Evolutionary conservation across 1,140 invertebrate genomes (phyloP), one percentile per base, ranked within the genome.

Genomic region (Lycorma delicatula): DNA sequence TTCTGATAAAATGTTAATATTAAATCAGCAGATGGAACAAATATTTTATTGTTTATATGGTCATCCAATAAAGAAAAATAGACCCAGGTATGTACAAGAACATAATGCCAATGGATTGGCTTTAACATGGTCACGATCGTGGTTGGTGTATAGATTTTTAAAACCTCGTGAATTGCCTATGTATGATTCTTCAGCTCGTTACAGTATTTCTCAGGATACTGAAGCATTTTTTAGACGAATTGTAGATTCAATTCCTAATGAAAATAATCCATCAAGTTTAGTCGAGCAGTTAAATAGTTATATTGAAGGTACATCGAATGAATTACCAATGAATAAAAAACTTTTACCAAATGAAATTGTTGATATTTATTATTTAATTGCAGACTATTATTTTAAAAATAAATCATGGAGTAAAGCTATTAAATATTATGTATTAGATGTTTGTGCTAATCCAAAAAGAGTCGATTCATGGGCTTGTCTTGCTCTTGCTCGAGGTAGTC

Each of bases 401-500:
- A 89, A 89, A 58, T 84, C 85, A 52, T 78, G 76, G 76, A 36
- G 41, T 18, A 44, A 44, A 18, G 41, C 41, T 16, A 16, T 44
- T 22, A 83, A 86, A 62, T 93, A 87, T 72, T 95, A 93, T 68
- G 75, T 85, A 25, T 72, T 86, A 56, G 93, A 97, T 76, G 72
- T 97, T 0, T 84, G 87, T 55, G 72, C 87, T 22, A 88, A 87
- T 71, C 85, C 85, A 7, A 72, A 76, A 47, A 75, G 93, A 46
- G 79, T 95, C 46, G 91, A 93, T 73, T 92, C 93, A 0, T 98
- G 93, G 94, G 90, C 91, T 6, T 87, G 86, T 16, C 80, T 96
- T 68, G 89, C 91, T 0, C 77, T 96, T 56, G 84, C 90, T 2
- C 84, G 86, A 64, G 85, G 81, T 25, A 87, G 84, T 59, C 79